Evolutionary conservation across 2,113 vertebrate genomes (phyloP).

Genomic region (Gracilinanus agilis): DNA sequence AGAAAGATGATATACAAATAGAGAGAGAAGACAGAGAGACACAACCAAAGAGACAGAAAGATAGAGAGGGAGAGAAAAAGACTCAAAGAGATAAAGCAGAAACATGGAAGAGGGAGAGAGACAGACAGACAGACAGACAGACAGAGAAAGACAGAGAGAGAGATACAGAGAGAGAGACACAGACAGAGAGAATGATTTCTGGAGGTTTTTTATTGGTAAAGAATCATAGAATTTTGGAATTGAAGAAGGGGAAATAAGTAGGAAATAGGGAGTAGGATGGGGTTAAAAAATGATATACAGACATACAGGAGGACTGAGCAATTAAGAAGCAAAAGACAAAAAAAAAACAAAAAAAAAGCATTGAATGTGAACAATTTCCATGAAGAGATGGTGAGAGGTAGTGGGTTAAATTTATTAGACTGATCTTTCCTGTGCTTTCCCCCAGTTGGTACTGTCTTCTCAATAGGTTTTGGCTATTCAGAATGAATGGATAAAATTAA

Average conservation of each 20-base stretch:
- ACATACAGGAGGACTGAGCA: background rate
- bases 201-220: background rate
- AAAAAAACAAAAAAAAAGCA: background rate
- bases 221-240: background rate
- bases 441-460: background rate
- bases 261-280: background rate
- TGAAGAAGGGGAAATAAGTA: background rate
- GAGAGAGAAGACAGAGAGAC: background rate
- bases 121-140: constrained; percentile 66
- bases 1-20: background rate
- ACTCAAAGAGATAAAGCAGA: constrained; percentile 28
- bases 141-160: background rate
- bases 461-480: background rate
- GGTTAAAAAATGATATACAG: background rate
- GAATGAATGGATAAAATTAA: background rate
- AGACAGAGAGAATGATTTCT: background rate
- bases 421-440: background rate
- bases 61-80: constrained; percentile 26
- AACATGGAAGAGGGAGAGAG: constrained; percentile 58
- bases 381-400: background rate
- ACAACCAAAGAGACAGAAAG: background rate
- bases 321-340: background rate
- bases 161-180: background rate
- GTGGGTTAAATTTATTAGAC: background rate
- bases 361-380: background rate